Percentiles rank a stretch among this genome's conserved stretches.
Evolutionary conservation across 1,140 invertebrate genomes (phyloP).

Genomic region (Drosophila quadrilineata): DNA sequence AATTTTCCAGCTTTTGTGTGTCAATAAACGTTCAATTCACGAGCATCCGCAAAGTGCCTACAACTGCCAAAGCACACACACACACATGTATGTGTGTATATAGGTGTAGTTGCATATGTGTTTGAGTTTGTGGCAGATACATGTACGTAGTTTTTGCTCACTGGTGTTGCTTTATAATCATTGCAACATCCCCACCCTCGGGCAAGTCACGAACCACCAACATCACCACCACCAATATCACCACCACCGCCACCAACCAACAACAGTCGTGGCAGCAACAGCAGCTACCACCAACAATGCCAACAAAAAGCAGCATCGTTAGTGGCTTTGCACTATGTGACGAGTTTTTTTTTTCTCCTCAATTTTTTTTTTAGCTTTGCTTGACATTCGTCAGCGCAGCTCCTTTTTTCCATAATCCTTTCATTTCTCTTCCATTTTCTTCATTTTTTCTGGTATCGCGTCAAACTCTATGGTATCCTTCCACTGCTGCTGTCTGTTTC

Average conservation of each 20-base stretch:
- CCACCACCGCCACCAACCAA: not conserved
- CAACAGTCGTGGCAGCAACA: not conserved
- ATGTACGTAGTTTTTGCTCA: constrained; percentile 39
- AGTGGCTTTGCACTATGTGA: constrained; percentile 57
- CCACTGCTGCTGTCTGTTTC: constrained; percentile 14
- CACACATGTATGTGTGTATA: too few relatives aligned
- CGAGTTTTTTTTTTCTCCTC: too few relatives aligned
- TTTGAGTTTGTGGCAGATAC: constrained; percentile 20
- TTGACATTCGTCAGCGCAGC: constrained; percentile 23
- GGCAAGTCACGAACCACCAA: too few relatives aligned
- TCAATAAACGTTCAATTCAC: constrained; percentile 78
- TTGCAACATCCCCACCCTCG: constrained; percentile 38
- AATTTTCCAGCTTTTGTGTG: constrained; percentile 77
- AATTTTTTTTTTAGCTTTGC: constrained; percentile 17
- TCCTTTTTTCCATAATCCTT: constrained; percentile 29
- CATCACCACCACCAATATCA: not conserved
- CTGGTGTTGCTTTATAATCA: constrained; percentile 68
- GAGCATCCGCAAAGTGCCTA: constrained; percentile 71
- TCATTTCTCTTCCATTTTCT: not conserved
- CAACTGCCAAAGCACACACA: constrained; percentile 55
- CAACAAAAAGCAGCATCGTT: constrained; percentile 59
- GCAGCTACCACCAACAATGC: constrained; percentile 41
- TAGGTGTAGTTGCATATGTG: too few relatives aligned
- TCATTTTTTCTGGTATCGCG: not conserved
- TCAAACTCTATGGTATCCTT: not conserved